Evolutionary conservation across 2,888 invertebrate species (phyloP).

Genomic region (Sinotaia quadrata): DNA sequence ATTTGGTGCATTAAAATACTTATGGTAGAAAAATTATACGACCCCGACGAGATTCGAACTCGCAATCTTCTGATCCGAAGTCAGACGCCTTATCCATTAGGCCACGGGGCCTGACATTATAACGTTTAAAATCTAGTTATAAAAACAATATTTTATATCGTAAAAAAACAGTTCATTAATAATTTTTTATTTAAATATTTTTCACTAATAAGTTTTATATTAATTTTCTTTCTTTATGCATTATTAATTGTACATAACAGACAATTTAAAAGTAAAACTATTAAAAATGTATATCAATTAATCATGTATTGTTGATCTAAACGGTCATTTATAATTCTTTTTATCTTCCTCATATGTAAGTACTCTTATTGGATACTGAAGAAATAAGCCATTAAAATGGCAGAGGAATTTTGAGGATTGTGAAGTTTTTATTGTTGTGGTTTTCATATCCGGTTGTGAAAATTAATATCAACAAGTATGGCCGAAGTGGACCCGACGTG

Average conservation of each 20-base stretch:
- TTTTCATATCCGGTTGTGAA: neutral
- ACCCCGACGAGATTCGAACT: constrained; percentile 43
- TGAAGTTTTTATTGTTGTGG: neutral
- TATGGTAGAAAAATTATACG: constrained; percentile 21
- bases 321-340: too few species aligned
- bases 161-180: neutral
- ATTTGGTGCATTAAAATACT: too few species aligned
- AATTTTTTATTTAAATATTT: neutral
- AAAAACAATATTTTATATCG: too few species aligned
- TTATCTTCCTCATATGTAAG: too few species aligned
- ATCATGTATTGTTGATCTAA: too few species aligned
- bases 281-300: too few species aligned
- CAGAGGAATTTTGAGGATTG: neutral
- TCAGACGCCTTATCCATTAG: constrained; percentile 42
- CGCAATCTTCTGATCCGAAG: constrained; percentile 42
- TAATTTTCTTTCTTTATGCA: too few species aligned
- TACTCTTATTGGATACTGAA: neutral
- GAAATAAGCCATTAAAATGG: neutral
- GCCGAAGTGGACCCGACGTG: constrained; percentile 56
- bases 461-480: constrained; percentile 23
- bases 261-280: too few species aligned
- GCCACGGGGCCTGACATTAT: constrained; percentile 35
- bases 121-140: too few species aligned
- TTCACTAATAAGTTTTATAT: too few species aligned
- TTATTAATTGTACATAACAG: too few species aligned